A percentile compares a stretch with the other conserved stretches of the same genome.
phyloP scores from a whole-genome alignment of 2,888 invertebrate genomes.

The Plebejus anna region DNA sequence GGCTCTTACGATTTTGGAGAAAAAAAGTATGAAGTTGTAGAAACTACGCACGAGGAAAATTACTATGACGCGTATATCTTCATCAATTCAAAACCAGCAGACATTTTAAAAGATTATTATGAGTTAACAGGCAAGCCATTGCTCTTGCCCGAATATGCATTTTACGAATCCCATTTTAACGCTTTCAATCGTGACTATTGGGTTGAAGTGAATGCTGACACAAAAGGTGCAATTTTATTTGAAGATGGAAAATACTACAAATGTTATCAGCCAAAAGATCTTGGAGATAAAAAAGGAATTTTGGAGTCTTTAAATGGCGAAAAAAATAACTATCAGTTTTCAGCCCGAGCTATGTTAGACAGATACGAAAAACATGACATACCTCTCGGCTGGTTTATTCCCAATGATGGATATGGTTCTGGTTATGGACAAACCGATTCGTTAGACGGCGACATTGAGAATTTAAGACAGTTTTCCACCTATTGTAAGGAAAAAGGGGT shows the following conservation, averaged over 20 bases:
- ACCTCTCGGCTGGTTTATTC: conserved; percentile 70
- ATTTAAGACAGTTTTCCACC: conserved; percentile 58
- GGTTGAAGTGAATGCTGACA: conserved; percentile 56
- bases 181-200: conserved; percentile 72
- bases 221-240: conserved; percentile 54
- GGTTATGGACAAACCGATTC: conserved; percentile 70
- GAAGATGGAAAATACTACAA: conserved; percentile 70
- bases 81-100: conserved; percentile 52
- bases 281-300: conserved; percentile 56
- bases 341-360: conserved; percentile 70
- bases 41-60: conserved; percentile 51
- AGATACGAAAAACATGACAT: conserved; percentile 64
- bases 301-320: conserved; percentile 71
- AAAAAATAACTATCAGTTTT: conserved; percentile 69
- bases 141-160: conserved; percentile 66
- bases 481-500: conserved; percentile 60
- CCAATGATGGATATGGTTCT: conserved; percentile 71
- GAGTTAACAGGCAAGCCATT: conserved; percentile 66
- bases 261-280: conserved; percentile 57
- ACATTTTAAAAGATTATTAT: conserved; percentile 64
- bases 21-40: conserved; percentile 41
- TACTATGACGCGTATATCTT: conserved; percentile 67
- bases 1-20: conserved; percentile 64
- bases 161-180: conserved; percentile 70
- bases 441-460: conserved; percentile 64